Conservation (phyloP, 2,113 vertebrate species). For the Solenodon paradoxus region DNA sequence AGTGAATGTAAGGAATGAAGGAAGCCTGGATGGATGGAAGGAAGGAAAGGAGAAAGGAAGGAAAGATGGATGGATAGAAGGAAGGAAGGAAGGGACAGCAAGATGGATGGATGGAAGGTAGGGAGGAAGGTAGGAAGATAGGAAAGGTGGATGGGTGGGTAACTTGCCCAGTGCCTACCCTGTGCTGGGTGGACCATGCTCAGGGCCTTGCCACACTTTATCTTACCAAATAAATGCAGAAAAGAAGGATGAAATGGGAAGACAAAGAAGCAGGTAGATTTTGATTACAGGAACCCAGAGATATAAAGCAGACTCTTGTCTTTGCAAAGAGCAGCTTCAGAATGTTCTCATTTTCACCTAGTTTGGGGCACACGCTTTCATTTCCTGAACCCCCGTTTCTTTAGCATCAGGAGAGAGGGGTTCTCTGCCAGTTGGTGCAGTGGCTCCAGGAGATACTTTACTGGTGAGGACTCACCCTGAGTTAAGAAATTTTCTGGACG, state of each 20-base stretch:
- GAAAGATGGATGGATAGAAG: too few relatives aligned
- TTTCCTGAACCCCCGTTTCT: not conserved
- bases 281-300: too few relatives aligned
- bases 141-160: fast-evolving
- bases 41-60: too few relatives aligned
- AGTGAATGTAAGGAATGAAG: too few relatives aligned
- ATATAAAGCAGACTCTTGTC: not conserved
- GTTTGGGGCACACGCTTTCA: not conserved
- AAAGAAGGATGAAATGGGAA: not conserved
- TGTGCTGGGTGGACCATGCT: too few relatives aligned
- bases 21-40: too few relatives aligned
- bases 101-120: too few relatives aligned
- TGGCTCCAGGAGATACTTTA: not conserved
- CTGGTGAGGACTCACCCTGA: fast-evolving
- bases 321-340: not conserved
- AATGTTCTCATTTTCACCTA: not conserved
- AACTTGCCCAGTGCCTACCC: fast-evolving
- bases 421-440: too few relatives aligned
- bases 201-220: fast-evolving
- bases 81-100: too few relatives aligned
- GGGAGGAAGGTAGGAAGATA: too few relatives aligned
- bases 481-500: fast-evolving
- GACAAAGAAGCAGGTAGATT: not conserved
- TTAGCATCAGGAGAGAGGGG: not conserved
- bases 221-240: too few relatives aligned